Percentiles rank a stretch among this genome's conserved stretches.
phyloP scores from a whole-genome alignment of 1,140 invertebrate genomes.

The Agrypnia vestita region DNA sequence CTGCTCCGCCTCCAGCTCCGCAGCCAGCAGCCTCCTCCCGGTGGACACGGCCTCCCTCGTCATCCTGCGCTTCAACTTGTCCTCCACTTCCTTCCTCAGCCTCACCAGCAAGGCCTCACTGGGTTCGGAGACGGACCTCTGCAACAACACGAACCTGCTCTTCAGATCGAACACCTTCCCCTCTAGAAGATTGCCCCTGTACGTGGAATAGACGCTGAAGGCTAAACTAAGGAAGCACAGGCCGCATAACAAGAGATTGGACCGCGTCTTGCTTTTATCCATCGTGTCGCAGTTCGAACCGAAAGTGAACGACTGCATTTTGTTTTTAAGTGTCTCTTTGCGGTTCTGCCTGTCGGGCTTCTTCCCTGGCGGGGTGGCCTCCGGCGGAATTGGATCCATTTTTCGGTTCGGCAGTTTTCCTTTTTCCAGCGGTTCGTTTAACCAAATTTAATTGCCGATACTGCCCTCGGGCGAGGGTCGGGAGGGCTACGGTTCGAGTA shows the following conservation, averaged over 20 bases:
- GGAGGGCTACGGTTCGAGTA: conserved; percentile 7
- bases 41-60: conserved; percentile 56
- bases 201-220: conserved; percentile 53
- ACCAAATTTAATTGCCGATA: conserved; percentile 44
- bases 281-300: conserved; percentile 21
- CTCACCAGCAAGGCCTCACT: conserved; percentile 53
- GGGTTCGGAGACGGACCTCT: conserved; percentile 51
- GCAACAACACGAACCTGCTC: conserved; percentile 48
- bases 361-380: conserved; percentile 11
- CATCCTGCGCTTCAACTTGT: conserved; percentile 54
- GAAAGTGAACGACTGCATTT: conserved; percentile 31
- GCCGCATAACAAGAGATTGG: conserved; percentile 51
- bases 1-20: conserved; percentile 50
- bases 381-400: conserved; percentile 41
- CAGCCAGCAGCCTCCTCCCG: conserved; percentile 52
- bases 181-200: conserved; percentile 53
- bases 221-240: conserved; percentile 57
- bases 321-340: conserved; percentile 42
- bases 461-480: neutral
- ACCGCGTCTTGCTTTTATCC: conserved; percentile 44
- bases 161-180: conserved; percentile 53
- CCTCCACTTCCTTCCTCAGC: conserved; percentile 55
- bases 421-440: neutral
- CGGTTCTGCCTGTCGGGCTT: conserved; percentile 24
- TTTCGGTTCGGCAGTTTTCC: conserved; percentile 4